phyloP scores from a whole-genome alignment of 2,113 vertebrate species.

The Chionomys nivalis region DNA sequence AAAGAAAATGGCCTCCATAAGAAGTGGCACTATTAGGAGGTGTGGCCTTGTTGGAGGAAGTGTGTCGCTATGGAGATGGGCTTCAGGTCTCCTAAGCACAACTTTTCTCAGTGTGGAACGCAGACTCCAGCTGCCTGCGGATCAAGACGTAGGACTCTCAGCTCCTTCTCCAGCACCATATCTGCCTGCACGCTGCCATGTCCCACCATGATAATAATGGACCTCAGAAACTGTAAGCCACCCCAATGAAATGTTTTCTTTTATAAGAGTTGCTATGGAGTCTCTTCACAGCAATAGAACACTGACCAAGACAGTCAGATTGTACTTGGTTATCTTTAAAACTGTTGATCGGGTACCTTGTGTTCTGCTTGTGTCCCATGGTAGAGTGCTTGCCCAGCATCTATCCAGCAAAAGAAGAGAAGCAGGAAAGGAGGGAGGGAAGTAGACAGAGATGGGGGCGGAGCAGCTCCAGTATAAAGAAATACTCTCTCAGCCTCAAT shows the following conservation, averaged over 20 bases:
- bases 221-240: neutral
- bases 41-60: neutral
- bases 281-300: neutral
- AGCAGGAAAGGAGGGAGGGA: neutral
- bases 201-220: neutral
- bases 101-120: neutral
- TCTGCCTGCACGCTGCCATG: neutral
- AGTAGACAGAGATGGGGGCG: neutral
- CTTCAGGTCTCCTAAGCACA: neutral
- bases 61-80: neutral
- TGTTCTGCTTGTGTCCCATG: neutral
- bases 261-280: neutral
- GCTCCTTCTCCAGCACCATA: neutral
- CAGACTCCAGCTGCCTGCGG: neutral
- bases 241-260: neutral
- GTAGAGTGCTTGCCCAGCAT: neutral
- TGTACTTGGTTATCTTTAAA: neutral
- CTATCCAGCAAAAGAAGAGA: neutral
- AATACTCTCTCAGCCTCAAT: neutral
- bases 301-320: neutral
- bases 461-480: neutral
- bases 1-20: neutral
- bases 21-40: neutral
- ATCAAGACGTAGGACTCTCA: no score
- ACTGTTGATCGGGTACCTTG: neutral